Base-by-base conservation (phyloP, 1,140 invertebrate species). In the Sarcophaga bullata region DNA sequence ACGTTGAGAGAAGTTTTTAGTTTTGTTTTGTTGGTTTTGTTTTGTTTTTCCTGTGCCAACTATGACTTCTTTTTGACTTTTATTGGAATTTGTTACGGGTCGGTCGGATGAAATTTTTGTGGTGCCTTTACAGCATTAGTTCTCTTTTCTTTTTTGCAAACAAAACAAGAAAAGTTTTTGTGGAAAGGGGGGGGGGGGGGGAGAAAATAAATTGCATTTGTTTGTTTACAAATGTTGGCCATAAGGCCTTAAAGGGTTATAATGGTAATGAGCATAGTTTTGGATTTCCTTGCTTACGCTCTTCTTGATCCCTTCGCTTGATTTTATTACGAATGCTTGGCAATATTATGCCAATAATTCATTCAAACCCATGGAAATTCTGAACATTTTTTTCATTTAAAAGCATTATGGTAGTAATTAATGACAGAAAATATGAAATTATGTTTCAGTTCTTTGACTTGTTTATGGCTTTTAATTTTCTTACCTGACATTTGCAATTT, bases 41-140 rank as follows among this genome's bases (percentile, higher is more conserved):
- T 68, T 62, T 2, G 8, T 76, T 50, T 37, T 10, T 78, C 50
- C 19, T 75, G 73, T 13, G 46, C 47, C 48, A 76, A 72, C 19
- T 72, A 25, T 76, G 46, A 76, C 48, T 76, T 49, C 75, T 76
- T 78, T 78, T 37, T 78, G 75, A 78, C 75, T 78, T 78, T 78
- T 78, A 78, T 78, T 78, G 75, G 75, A 50, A 78, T 78, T 78
- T 49, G 50, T 37, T 78, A 50, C 19, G 62, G 37, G 17, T 37
- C 8, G 49, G 75, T 52, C 17, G 25, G 25, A 37, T 52, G 50
- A 50, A 78, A 19, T 25, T 68, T 15, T 68, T 68, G 62, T 19
- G 62, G 62, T 68, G 6, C 25, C 8, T 68, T 68, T 68, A 7
- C 17, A 25, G 9, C 62, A 68, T 68, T 5, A 19, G 62, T 25